Conservation (phyloP, 2,888 invertebrate species). For the Euplexia lucipara region DNA sequence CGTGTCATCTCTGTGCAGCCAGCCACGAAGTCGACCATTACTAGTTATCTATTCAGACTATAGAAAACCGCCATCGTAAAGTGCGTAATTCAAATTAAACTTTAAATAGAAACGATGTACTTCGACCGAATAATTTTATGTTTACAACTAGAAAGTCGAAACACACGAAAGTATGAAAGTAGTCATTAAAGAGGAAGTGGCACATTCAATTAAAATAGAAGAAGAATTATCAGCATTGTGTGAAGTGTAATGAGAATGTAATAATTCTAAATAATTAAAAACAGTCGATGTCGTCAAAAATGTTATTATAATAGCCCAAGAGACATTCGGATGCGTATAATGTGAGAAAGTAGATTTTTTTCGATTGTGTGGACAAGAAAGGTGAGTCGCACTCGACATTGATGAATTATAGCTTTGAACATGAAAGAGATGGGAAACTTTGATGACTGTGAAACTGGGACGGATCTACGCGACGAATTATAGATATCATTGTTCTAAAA, state of each 20-base stretch:
- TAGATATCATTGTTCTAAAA: conserved; percentile 59
- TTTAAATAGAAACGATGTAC: conserved; percentile 64
- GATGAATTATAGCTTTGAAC: conserved; percentile 65
- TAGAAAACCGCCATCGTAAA: conserved; percentile 64
- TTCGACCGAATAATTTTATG: conserved; percentile 72
- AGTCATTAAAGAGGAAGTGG: conserved; percentile 73
- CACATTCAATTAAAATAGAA: conserved; percentile 76
- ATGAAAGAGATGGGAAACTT: conserved; percentile 60
- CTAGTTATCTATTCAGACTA: conserved; percentile 60
- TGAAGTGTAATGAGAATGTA: conserved; percentile 69
- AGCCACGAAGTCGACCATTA: conserved; percentile 58
- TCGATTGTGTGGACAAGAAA: conserved; percentile 67
- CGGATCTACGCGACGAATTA: conserved; percentile 55
- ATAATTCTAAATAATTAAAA: conserved; percentile 67
- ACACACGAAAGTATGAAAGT: conserved; percentile 73
- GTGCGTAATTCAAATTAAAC: conserved; percentile 63
- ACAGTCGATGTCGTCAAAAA: conserved; percentile 64
- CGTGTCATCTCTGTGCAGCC: conserved; percentile 60
- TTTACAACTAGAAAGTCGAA: conserved; percentile 84
- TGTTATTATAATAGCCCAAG: conserved; percentile 71
- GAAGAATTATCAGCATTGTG: conserved; percentile 74
- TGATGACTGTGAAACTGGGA: conserved; percentile 56
- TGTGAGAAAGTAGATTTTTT: conserved; percentile 69
- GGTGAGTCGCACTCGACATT: conserved; percentile 64
- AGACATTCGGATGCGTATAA: conserved; percentile 62